Conservation (phyloP, 2,797 vertebrate species). For the Loriculus beryllinus region DNA sequence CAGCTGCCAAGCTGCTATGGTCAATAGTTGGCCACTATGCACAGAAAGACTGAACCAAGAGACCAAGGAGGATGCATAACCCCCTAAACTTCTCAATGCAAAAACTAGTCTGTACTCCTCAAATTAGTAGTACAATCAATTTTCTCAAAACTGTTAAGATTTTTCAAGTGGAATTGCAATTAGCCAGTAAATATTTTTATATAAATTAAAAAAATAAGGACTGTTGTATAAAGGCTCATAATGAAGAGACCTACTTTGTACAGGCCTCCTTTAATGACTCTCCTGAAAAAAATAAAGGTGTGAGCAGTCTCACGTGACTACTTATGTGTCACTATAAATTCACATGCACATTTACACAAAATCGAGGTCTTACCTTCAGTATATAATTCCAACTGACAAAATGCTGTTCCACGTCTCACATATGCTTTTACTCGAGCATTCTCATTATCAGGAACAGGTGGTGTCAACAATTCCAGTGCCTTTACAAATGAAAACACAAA, state of each 20-base stretch:
- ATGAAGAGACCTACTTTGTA: not conserved
- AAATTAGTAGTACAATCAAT: not conserved
- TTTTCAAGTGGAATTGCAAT: not conserved
- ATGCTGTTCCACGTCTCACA: conserved; percentile 87
- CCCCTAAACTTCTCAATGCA: not conserved
- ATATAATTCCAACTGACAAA: conserved; percentile 90
- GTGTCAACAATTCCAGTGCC: conserved; percentile 89
- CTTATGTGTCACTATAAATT: not conserved
- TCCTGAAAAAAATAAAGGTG: not conserved
- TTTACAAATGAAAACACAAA: conserved; percentile 56
- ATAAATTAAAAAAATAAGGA: not conserved
- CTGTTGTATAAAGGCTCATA: not conserved
- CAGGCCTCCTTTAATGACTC: not conserved
- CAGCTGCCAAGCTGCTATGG: not conserved
- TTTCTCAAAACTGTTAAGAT: not conserved
- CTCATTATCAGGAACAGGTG: conserved; percentile 84
- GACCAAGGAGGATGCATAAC: not conserved
- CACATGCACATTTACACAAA: not conserved
- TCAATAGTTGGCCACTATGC: not conserved
- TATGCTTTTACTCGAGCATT: conserved; percentile 83
- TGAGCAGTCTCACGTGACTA: not conserved
- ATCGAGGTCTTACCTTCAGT: conserved; percentile 82
- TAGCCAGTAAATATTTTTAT: not conserved
- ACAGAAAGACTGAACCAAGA: not conserved
- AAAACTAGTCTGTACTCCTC: not conserved